A percentile compares a stretch with the other conserved stretches of the same genome.
Evolutionary conservation across 1,140 invertebrate species (phyloP).

Genomic region (Metopolophium dirhodum): DNA sequence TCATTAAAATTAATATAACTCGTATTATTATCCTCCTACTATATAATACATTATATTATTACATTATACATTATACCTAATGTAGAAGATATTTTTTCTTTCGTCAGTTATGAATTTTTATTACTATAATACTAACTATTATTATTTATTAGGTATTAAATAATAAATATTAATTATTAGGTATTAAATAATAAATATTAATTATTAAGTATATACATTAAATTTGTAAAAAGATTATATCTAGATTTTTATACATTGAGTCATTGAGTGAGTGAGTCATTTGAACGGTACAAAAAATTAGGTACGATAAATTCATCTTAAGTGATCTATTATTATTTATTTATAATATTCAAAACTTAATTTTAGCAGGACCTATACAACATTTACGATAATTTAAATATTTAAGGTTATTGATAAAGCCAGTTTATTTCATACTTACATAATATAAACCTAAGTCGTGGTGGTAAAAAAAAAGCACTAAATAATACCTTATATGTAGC

Average conservation of each 20-base stretch:
- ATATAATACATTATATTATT: neutral
- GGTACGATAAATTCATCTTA: neutral
- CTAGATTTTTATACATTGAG: neutral
- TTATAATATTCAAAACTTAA: neutral
- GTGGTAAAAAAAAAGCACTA: too few species aligned
- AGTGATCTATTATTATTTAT: neutral
- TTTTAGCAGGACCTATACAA: too few species aligned
- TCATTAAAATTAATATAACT: neutral
- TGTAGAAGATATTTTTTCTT: neutral
- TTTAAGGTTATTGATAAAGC: too few species aligned
- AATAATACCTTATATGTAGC: too few species aligned
- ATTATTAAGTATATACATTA: neutral
- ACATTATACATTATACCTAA: neutral
- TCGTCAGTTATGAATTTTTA: too few species aligned
- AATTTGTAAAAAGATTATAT: neutral
- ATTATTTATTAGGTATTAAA: neutral
- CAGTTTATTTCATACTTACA: too few species aligned
- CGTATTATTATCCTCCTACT: neutral
- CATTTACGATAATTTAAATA: too few species aligned
- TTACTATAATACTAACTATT: neutral
- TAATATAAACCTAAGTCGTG: too few species aligned
- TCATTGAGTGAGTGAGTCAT: slow-evolving; percentile 7
- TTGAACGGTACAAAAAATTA: neutral
- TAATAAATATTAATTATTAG: neutral
- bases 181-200: neutral